These are phyloP conservation scores for Phoxinus phoxinus DNA, from an alignment of 2,113 vertebrate species.

Conservation along the genomic window DNA sequence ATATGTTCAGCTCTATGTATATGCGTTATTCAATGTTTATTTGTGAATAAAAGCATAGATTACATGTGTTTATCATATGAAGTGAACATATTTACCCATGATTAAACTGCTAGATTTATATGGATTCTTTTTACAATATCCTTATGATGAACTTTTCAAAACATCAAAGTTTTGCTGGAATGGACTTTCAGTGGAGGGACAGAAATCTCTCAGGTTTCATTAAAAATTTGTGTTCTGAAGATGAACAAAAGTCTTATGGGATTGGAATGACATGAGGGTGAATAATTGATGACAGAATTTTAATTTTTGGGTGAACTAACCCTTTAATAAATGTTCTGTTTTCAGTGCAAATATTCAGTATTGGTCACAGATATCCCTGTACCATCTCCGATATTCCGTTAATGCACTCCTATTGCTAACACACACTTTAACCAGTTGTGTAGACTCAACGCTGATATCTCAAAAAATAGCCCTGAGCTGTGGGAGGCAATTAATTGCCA, in stretches of 20 bases:
- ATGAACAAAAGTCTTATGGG: neutral
- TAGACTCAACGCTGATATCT: slow-evolving; percentile 70
- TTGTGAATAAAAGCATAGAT: neutral
- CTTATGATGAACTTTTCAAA: neutral
- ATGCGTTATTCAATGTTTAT: neutral
- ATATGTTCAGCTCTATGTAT: neutral
- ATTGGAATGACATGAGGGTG: neutral
- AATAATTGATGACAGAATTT: neutral
- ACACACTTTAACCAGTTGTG: slow-evolving; percentile 59
- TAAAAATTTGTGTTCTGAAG: neutral
- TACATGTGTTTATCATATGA: neutral
- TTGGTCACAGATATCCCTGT: neutral
- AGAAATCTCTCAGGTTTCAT: neutral
- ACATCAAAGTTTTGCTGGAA: neutral
- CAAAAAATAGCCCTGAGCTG: slow-evolving; percentile 72
- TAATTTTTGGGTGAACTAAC: neutral
- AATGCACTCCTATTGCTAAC: slow-evolving; percentile 56
- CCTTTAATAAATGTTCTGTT: neutral
- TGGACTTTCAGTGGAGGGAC: neutral
- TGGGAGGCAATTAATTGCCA: slow-evolving; percentile 80
- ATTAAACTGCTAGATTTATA: neutral
- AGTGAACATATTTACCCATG: neutral
- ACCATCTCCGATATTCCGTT: neutral
- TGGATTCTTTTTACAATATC: neutral
- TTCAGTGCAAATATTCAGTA: slow-evolving; percentile 8